Conservation (phyloP, 23 tunicate species). For the Trididemnum miniatum region DNA sequence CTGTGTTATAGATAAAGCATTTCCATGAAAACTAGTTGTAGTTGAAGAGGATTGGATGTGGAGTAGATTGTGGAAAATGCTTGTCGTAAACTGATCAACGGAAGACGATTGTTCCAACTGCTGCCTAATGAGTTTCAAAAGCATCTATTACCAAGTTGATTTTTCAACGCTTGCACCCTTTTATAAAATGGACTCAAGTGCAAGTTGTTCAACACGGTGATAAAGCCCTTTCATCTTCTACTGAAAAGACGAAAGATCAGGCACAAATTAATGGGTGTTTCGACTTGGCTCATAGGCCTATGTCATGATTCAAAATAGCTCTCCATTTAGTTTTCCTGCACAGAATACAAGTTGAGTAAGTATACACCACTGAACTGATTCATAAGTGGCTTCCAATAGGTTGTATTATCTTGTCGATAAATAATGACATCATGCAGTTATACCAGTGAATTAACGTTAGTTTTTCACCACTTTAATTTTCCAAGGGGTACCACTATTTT, state of each 20-base stretch:
- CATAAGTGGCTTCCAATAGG: too few relatives aligned
- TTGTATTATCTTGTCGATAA: too few relatives aligned
- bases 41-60: neutral
- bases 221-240: neutral
- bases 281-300: neutral
- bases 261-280: neutral
- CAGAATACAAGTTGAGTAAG: too few relatives aligned
- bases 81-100: neutral
- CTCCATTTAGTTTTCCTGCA: neutral
- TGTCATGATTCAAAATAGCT: neutral
- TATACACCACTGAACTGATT: too few relatives aligned
- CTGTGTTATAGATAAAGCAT: neutral
- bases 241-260: neutral
- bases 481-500: too few relatives aligned
- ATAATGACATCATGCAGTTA: neutral
- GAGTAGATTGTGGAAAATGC: neutral
- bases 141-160: slow-evolving; percentile 10
- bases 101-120: neutral
- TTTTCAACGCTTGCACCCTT: neutral
- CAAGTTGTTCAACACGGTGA: slow-evolving; percentile 5
- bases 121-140: neutral
- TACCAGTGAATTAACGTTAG: too few relatives aligned
- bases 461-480: too few relatives aligned
- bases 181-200: neutral
- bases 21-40: neutral